phyloP scores from a whole-genome alignment of 2,797 vertebrate species.

The Capromys pilorides region DNA sequence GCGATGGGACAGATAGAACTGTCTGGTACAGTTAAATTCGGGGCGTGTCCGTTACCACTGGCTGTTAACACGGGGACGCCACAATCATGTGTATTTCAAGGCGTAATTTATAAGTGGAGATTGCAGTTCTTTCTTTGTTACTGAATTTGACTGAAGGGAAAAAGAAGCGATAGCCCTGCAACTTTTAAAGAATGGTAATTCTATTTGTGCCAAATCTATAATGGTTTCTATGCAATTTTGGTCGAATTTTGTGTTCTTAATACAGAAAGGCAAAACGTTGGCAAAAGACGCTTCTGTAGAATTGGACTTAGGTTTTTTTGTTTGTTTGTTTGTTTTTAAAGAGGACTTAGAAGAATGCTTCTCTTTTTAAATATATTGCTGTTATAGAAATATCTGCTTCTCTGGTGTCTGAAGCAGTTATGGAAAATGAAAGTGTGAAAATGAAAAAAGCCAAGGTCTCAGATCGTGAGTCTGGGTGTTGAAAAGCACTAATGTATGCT shows the following conservation, averaged over 20 bases:
- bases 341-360: constrained; percentile 28
- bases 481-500: constrained; percentile 30
- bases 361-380: background rate
- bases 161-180: constrained; percentile 45
- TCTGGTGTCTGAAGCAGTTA: constrained; percentile 39
- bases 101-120: constrained; percentile 71
- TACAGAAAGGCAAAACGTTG: constrained; percentile 51
- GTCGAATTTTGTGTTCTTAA: constrained; percentile 56
- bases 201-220: constrained; percentile 57
- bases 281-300: constrained; percentile 10
- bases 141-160: constrained; percentile 29
- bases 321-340: background rate
- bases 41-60: constrained; percentile 81
- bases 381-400: constrained; percentile 29
- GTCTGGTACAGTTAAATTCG: constrained; percentile 83
- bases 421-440: constrained; percentile 51
- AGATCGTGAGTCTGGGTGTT: constrained; percentile 49
- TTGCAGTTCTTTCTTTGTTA: constrained; percentile 53
- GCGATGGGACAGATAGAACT: constrained; percentile 83
- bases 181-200: constrained; percentile 70
- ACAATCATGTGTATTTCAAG: constrained; percentile 70
- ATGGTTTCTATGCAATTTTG: constrained; percentile 1
- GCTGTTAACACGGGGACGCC: constrained; percentile 72
- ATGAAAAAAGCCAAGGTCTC: background rate
- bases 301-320: constrained; percentile 12